Percentiles rank a stretch among this genome's conserved stretches.
These are phyloP conservation scores for Napeogenes sylphis DNA, from an alignment of 2,888 invertebrate species.

Conservation along the genomic window DNA sequence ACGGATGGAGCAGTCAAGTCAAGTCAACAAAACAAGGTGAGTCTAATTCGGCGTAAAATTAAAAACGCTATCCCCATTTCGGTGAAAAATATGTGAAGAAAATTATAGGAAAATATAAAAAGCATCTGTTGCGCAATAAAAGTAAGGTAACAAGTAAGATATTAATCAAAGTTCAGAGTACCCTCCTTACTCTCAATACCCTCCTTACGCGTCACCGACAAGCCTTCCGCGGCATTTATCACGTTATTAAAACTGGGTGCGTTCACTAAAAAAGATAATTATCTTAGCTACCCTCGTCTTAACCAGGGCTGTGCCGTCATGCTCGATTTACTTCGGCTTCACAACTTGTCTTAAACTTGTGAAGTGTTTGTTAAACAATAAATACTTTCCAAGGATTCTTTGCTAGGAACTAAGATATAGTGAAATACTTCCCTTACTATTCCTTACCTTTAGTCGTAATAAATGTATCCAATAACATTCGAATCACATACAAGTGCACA, in stretches of 20 bases:
- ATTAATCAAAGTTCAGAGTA: conserved; percentile 56
- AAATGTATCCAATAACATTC: not conserved
- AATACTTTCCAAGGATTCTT: conserved; percentile 11
- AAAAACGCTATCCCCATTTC: conserved; percentile 25
- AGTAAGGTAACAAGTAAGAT: conserved; percentile 57
- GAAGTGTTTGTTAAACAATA: not conserved
- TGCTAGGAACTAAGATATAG: not conserved
- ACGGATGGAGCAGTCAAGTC: conserved; percentile 30
- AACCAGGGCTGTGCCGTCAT: conserved; percentile 51
- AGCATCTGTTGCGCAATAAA: conserved; percentile 68
- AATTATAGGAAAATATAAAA: conserved; percentile 65
- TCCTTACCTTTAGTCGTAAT: not conserved
- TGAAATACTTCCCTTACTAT: not conserved
- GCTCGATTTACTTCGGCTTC: conserved; percentile 25
- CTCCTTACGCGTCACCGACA: conserved; percentile 70
- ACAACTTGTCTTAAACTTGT: conserved; percentile 12
- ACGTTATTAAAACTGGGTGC: conserved; percentile 74
- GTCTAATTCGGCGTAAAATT: conserved; percentile 61
- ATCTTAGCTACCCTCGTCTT: conserved; percentile 75
- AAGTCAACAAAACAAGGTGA: conserved; percentile 45
- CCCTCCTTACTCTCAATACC: conserved; percentile 45
- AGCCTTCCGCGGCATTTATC: conserved; percentile 76
- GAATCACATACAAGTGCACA: conserved; percentile 3
- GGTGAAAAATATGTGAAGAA: conserved; percentile 37
- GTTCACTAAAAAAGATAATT: conserved; percentile 76